Percentiles rank a stretch among this genome's conserved stretches.
Conservation (phyloP, 1,140 invertebrate species). For the Drosophila parabipectinata region DNA sequence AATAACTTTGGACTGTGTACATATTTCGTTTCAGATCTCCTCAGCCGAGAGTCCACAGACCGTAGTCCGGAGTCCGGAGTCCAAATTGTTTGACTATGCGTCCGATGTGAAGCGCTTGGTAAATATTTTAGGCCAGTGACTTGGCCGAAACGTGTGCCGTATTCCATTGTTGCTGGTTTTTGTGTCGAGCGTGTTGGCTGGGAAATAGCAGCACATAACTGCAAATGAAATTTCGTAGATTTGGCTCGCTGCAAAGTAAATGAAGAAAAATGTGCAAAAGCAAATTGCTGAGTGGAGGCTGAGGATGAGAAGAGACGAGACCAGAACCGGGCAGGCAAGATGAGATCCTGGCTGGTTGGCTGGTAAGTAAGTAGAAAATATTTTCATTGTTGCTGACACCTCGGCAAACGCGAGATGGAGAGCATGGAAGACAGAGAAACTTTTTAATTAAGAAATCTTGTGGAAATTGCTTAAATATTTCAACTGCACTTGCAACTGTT, state of each 20-base stretch:
- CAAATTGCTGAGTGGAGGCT: constrained; percentile 61
- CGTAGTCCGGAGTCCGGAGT: constrained; percentile 15
- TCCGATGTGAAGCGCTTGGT: constrained; percentile 74
- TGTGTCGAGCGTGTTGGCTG: constrained; percentile 38
- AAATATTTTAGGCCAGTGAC: constrained; percentile 71
- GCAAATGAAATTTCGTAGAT: constrained; percentile 81
- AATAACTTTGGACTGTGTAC: constrained; percentile 42
- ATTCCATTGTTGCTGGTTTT: constrained; percentile 15
- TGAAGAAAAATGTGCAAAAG: constrained; percentile 80
- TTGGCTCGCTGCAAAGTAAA: constrained; percentile 69
- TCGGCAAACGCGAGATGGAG: constrained; percentile 39
- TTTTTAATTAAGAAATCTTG: constrained; percentile 82
- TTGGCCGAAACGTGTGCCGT: constrained; percentile 42
- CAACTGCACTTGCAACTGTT: constrained; percentile 63
- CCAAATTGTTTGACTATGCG: constrained; percentile 74
- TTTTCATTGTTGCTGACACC: constrained; percentile 82
- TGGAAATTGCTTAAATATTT: constrained; percentile 78
- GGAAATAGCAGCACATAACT: constrained; percentile 74
- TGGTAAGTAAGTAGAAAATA: constrained; percentile 65
- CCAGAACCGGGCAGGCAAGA: constrained; percentile 3
- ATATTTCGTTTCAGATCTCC: constrained; percentile 35
- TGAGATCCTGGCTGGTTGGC: constrained; percentile 2
- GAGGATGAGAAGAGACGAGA: background rate
- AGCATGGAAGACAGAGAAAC: constrained; percentile 42
- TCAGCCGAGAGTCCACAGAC: constrained; percentile 1